Base-by-base conservation (phyloP, 1,140 invertebrate species). In the Sycophaga agraensis region DNA sequence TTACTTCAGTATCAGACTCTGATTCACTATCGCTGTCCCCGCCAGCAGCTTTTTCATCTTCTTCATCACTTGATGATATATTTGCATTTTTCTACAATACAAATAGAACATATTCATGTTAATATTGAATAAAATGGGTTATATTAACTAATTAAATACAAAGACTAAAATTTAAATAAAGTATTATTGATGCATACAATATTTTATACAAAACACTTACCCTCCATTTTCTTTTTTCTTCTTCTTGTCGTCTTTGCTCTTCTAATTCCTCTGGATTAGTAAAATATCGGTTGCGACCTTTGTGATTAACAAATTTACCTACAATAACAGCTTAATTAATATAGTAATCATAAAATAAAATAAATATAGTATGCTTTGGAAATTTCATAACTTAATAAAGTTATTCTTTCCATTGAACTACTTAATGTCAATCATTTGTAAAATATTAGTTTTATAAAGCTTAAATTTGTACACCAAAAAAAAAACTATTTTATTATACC, bases 241-340 rank as follows among this genome's bases (percentile, higher is more conserved):
- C 86, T 63, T 90, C 89, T 72, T 92, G 90, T 67, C 85, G 84
- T n/a, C 90, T 84, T 74, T 95, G 89, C 69, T 91, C 87, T 73
- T 94, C 92, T 65, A 97, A 79, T 73, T 97, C 94, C 72, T 97
- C 93, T 19, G 93, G 93, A 74, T 91, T 95, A 8, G 95, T 97
- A 76, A 97, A 98, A 74, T 92, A 90, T 64, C 94, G 90, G 71
- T 88, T 89, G 58, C 92, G 87, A 34, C 95, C 96, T 79, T 98
- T 98, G 75, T 97, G 93, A 78, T 92, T 93, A 16, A 90, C 88
- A 71, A 87, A 92, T 83, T 93, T 93, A 82, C 91, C 91, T 91
- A 63, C 7, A 81, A 77, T 8, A 3, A 28, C 7, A 28, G 22
- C 26, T 9, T 31, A 28, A 31, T 35, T 31, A 21, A n/a, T 16